Base-by-base conservation (phyloP, 1,140 invertebrate genomes). In the Tribolium castaneum region DNA sequence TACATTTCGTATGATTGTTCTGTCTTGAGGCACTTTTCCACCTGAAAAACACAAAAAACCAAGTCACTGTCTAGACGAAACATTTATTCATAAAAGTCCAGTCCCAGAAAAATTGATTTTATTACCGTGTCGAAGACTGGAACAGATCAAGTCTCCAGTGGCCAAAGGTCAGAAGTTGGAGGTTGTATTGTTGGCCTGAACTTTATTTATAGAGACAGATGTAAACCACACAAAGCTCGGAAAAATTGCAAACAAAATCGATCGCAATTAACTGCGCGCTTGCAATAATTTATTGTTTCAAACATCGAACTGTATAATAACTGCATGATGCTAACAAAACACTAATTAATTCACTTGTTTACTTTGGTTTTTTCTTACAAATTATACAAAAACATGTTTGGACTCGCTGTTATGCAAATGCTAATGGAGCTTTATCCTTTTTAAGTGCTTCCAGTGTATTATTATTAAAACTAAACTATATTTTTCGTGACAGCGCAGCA, bases 11-110 rank as follows among this genome's bases (percentile, higher is more conserved):
- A 98, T 94, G 82, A 98, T 95, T 7, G 97, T 99, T 39, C 96
- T 90, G 87, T 99, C 97, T 80, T 96, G 95, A 3, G 97, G 96
- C 14, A 96, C 92, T 87, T 97, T 96, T 13, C 93, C 93, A 84
- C 93, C 93, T 92, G 83, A 39, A 85, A 87, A 83, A 82, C 84
- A 54, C 78, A 10, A 77, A 77, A 54, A 10, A 45, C 0, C 7
- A 45, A 10, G 39, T 45, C n/a, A 14, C 22, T n/a, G n/a, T n/a
- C n/a, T 45, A 10, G 39, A 45, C 2, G n/a, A 9, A 45, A 45
- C 39, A 45, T 45, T 45, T 45, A 45, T 59, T 30, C 54, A 22
- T 56, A 30, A 30, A 30, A 34, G 10, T n/a, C 5, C 16, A 4
- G 54, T 25, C 22, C n/a, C 19, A 59, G 16, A 4, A 25, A 59